These are phyloP conservation scores for Mandrillus leucophaeus DNA, from an alignment of 2,113 vertebrate genomes.

Conservation along the genomic window DNA sequence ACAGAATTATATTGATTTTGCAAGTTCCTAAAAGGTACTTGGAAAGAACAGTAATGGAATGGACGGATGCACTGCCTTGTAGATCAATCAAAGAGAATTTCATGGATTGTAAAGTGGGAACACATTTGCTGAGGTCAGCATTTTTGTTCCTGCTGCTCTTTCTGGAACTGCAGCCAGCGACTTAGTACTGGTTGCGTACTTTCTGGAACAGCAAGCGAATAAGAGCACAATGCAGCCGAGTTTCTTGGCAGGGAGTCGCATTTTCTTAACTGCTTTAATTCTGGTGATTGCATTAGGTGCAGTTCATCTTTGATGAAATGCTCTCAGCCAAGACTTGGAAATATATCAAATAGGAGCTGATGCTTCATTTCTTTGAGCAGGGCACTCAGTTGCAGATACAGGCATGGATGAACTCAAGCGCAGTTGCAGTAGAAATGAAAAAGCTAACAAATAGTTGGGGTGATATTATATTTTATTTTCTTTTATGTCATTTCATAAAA, in stretches of 20 bases:
- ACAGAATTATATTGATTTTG: conserved; percentile 84
- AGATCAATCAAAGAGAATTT: conserved; percentile 85
- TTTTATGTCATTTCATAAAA: conserved; percentile 32
- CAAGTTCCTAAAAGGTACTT: conserved; percentile 83
- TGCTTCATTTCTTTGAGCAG: conserved; percentile 48
- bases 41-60: conserved; percentile 79
- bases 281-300: conserved; percentile 81
- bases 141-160: conserved; percentile 75
- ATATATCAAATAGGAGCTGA: conserved; percentile 60
- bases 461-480: conserved; percentile 34
- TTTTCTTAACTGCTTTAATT: conserved; percentile 82
- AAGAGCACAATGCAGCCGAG: conserved; percentile 67
- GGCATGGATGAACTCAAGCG: not conserved
- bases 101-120: conserved; percentile 80
- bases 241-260: conserved; percentile 81
- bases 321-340: conserved; percentile 51
- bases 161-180: conserved; percentile 75
- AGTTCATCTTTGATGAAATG: conserved; percentile 79
- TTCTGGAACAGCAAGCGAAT: conserved; percentile 78
- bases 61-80: conserved; percentile 72
- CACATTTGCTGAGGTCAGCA: conserved; percentile 83
- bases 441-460: conserved; percentile 29
- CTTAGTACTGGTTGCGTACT: conserved; percentile 75
- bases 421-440: conserved; percentile 46
- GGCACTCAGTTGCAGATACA: conserved; percentile 12